These are phyloP conservation scores for Cephus rjabovi DNA, from an alignment of 2,888 invertebrate species.

Conservation along the genomic window DNA sequence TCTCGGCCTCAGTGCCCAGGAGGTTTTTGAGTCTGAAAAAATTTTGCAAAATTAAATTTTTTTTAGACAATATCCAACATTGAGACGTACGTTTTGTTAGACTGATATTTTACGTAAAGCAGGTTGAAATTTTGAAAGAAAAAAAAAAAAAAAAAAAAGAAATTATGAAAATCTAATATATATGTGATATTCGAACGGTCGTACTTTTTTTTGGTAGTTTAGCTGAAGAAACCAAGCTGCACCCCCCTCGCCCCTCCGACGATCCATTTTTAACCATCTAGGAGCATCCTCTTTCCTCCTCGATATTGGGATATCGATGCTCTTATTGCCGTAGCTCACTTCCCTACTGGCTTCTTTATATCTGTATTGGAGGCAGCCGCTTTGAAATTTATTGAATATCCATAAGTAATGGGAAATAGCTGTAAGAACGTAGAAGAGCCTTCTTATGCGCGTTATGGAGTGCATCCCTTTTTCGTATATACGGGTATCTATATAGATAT, in stretches of 20 bases:
- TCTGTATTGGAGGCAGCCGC: conserved; percentile 14
- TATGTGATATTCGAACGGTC: neutral
- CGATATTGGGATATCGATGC: neutral
- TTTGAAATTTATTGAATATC: conserved; percentile 23
- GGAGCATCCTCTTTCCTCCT: neutral
- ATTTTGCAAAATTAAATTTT: neutral
- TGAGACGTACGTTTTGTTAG: too few relatives aligned
- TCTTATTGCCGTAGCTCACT: conserved; percentile 11
- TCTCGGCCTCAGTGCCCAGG: neutral
- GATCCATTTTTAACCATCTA: neutral
- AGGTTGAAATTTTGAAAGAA: neutral
- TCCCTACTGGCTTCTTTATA: neutral
- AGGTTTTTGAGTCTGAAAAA: neutral
- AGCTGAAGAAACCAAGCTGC: neutral
- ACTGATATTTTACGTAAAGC: too few relatives aligned
- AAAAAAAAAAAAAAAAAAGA: too few relatives aligned
- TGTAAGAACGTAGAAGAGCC: conserved; percentile 1
- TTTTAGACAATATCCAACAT: neutral
- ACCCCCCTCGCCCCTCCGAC: too few relatives aligned
- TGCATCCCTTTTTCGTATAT: conserved; percentile 5
- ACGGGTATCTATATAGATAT: neutral
- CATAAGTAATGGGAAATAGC: conserved; percentile 16
- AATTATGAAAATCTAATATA: neutral
- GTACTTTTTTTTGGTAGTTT: neutral
- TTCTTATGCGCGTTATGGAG: conserved; percentile 18